Conservation (phyloP, 2,888 invertebrate genomes). For the Strigamia maritima region DNA sequence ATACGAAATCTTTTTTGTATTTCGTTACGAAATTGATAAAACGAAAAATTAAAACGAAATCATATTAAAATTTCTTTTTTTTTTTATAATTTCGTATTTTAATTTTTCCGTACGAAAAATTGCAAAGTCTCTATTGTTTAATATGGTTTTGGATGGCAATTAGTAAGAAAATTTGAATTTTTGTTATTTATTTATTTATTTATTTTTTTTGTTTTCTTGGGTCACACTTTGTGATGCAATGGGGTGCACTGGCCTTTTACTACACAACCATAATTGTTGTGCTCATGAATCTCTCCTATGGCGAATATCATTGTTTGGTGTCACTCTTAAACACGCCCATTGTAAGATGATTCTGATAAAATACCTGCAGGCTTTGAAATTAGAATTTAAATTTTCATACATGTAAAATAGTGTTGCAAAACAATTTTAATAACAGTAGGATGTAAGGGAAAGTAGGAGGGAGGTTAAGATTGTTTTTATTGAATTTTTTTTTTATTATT, state of each 20-base stretch:
- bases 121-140: too few relatives aligned
- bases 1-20: too few relatives aligned
- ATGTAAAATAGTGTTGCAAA: too few relatives aligned
- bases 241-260: neutral
- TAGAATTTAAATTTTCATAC: neutral
- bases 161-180: neutral
- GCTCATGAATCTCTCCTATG: slow-evolving; percentile 16
- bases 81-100: too few relatives aligned
- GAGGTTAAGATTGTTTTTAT: neutral
- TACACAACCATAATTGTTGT: neutral
- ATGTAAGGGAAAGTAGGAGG: too few relatives aligned
- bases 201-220: too few relatives aligned
- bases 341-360: slow-evolving; percentile 5
- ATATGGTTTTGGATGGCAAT: too few relatives aligned
- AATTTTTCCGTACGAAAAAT: too few relatives aligned
- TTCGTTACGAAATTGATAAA: too few relatives aligned
- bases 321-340: slow-evolving; percentile 12
- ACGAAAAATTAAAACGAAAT: too few relatives aligned
- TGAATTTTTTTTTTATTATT: neutral
- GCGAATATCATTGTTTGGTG: slow-evolving; percentile 11
- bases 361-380: slow-evolving; percentile 2
- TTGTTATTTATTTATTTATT: neutral
- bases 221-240: neutral
- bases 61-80: too few relatives aligned
- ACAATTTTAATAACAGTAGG: too few relatives aligned